Base-by-base conservation (phyloP, 2,797 vertebrate species). In the Lacerta bilineata region DNA sequence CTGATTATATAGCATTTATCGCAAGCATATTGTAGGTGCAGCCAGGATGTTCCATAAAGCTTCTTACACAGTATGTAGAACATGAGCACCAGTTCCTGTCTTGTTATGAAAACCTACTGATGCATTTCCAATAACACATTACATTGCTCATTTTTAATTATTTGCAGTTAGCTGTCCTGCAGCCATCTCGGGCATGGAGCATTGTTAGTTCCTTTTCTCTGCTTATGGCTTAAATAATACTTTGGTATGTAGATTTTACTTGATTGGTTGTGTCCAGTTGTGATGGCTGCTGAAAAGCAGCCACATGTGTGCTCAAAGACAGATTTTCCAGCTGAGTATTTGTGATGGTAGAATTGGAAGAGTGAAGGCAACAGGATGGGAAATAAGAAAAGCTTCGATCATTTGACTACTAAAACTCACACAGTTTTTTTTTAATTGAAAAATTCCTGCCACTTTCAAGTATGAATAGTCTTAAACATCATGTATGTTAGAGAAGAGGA, bases 101-200 rank as follows among this genome's bases (percentile, higher is more conserved):
- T 46, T 64, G 64, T 61, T 64, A n/a, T 5, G 36, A 29, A 36
- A 80, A 68, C 9, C 29, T 78, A 33, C 77, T 86, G 15, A 64
- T 71, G 9, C 79, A 15, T 80, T 80, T 80, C 77, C 33, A 18
- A 7, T 71, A 50, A 79, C 25, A 79, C 33, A 71, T 79, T 79
- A 11, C 25, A 41, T 17, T 46, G 39, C 27, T 85, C 84, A 85
- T 80, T 80, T 87, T 87, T 23, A 68, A 80, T 59, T 18, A 18
- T 55, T 71, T 87, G 33, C 39, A 33, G 15, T 11, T 29, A 20
- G 27, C 15, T 61, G 69, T 61, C 50, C 36, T 61, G 39, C 39
- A 69, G 27, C 39, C 64, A 46, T 66, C 11, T 27, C 29, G 25
- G 27, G 27, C 5, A n/a, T 68, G 6, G n/a, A 20, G n/a, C 23